These are phyloP conservation scores for Sula dactylatra DNA, from an alignment of 2,113 vertebrate species.

Conservation along the genomic window DNA sequence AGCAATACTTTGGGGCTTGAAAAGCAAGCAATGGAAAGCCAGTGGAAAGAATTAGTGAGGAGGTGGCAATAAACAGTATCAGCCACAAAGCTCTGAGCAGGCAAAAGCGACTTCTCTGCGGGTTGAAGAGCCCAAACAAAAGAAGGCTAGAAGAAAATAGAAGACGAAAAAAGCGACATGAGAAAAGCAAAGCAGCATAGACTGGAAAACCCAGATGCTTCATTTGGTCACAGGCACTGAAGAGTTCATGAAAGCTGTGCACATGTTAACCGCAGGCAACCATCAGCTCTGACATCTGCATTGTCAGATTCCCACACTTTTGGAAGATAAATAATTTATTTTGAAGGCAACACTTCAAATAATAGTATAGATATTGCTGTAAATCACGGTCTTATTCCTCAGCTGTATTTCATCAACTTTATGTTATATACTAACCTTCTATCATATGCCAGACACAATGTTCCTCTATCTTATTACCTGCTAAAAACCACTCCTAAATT, in stretches of 20 bases:
- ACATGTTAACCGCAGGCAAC: not conserved
- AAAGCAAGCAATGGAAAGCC: not conserved
- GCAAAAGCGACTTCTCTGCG: not conserved
- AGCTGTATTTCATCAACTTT: not conserved
- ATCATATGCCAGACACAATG: not conserved
- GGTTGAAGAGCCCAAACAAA: not conserved
- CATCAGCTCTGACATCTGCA: conserved; percentile 17
- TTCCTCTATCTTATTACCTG: not conserved
- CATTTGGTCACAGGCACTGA: not conserved
- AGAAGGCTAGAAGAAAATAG: not conserved
- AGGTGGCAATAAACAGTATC: not conserved
- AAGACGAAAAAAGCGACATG: not conserved
- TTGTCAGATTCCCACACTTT: conserved; percentile 1
- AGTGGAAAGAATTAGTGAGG: not conserved
- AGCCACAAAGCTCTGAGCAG: not conserved
- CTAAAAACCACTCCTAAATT: not conserved
- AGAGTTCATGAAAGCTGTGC: not conserved
- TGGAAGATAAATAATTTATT: conserved; percentile 33
- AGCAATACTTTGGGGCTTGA: not conserved
- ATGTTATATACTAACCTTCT: not conserved
- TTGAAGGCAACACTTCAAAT: conserved; percentile 38
- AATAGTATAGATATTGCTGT: conserved; percentile 10
- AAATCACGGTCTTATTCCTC: conserved; percentile 27
- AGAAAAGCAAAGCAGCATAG: not conserved
- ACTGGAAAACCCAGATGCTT: not conserved